Evolutionary conservation across 2,113 vertebrate genomes (phyloP).

Genomic region (Myotis brandtii): DNA sequence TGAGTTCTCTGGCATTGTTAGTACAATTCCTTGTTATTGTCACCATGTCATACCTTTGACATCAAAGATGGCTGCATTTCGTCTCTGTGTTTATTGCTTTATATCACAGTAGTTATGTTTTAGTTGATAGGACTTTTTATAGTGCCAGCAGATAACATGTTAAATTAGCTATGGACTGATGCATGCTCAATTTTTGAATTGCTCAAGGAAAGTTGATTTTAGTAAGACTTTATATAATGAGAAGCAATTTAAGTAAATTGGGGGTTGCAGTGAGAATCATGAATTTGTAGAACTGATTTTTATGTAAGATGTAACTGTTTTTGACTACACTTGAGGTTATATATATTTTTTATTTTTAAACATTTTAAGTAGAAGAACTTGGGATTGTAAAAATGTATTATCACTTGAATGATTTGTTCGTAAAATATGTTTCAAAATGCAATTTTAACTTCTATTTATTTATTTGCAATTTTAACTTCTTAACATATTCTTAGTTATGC

Average conservation of each 20-base stretch:
- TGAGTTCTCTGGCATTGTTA: constrained; percentile 65
- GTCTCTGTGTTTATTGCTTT: constrained; percentile 37
- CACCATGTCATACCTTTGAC: constrained; percentile 38
- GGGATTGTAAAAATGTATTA: background rate
- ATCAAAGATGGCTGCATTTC: background rate
- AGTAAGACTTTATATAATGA: constrained; percentile 23
- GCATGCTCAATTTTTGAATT: constrained; percentile 1
- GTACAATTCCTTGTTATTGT: constrained; percentile 10
- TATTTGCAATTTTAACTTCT: background rate
- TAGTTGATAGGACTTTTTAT: background rate
- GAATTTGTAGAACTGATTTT: constrained; percentile 49
- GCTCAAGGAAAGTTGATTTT: constrained; percentile 48
- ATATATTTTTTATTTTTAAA: background rate
- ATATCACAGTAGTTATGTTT: background rate
- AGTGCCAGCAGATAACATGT: background rate
- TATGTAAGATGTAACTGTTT: background rate
- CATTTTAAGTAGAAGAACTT: background rate
- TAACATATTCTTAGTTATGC: background rate
- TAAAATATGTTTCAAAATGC: constrained; percentile 45
- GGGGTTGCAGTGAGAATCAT: background rate
- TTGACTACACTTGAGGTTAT: background rate
- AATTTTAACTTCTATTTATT: background rate
- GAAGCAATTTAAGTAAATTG: constrained; percentile 39
- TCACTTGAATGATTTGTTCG: background rate
- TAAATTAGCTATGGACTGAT: constrained; percentile 35